phyloP scores from a whole-genome alignment of 2,797 vertebrate species.

The Oophaga sylvatica region DNA sequence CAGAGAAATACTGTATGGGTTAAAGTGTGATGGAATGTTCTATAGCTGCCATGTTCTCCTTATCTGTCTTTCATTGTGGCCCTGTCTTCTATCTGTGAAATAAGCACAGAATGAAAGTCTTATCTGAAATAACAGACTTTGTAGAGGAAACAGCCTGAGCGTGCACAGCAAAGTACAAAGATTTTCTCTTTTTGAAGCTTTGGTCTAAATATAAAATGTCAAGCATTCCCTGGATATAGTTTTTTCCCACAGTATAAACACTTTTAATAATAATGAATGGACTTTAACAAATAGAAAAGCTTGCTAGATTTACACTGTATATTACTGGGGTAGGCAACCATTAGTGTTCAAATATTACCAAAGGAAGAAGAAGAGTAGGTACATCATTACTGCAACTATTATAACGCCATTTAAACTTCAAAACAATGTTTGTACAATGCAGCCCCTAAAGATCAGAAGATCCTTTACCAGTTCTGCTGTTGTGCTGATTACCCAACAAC shows the following conservation, averaged over 20 bases:
- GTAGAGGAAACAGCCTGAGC: slow-evolving; percentile 43
- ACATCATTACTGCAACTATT: not conserved
- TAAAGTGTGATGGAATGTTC: slow-evolving; percentile 29
- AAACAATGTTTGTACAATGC: not conserved
- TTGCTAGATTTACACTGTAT: not conserved
- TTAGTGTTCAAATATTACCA: not conserved
- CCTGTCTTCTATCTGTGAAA: slow-evolving; percentile 55
- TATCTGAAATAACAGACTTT: slow-evolving; percentile 60
- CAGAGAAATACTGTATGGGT: slow-evolving; percentile 9
- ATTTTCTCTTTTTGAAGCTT: slow-evolving; percentile 51
- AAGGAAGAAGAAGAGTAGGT: not conserved
- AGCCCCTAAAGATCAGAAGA: not conserved
- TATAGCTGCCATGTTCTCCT: slow-evolving; percentile 39
- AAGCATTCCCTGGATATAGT: slow-evolving; percentile 63
- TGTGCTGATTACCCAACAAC: not conserved
- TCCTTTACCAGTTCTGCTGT: not conserved
- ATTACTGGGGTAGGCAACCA: not conserved
- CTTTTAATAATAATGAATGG: slow-evolving; percentile 66
- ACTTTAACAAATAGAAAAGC: slow-evolving; percentile 25
- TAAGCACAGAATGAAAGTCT: slow-evolving; percentile 34
- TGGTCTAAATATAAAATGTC: slow-evolving; percentile 57
- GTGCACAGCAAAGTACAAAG: slow-evolving; percentile 54
- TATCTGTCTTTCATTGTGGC: slow-evolving; percentile 52
- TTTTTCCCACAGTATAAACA: slow-evolving; percentile 58
- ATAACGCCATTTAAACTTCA: not conserved